Evolutionary conservation across 2,888 invertebrate species (phyloP).

Genomic region (Ophion ventricosus): DNA sequence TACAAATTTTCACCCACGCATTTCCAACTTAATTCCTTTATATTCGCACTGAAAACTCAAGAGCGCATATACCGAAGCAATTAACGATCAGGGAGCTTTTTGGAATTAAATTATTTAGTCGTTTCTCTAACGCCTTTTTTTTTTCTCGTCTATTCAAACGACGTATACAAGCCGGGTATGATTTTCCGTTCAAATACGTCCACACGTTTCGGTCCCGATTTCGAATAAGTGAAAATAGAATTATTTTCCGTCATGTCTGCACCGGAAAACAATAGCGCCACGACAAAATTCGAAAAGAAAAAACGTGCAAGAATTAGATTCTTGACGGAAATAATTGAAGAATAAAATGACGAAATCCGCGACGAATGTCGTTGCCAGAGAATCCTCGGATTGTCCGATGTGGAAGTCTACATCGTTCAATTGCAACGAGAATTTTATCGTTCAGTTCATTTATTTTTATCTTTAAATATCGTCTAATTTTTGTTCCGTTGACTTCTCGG

Average conservation of each 20-base stretch:
- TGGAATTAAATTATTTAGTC: slow-evolving; percentile 58
- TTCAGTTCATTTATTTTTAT: no score
- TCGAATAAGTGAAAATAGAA: not conserved
- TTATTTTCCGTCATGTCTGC: not conserved
- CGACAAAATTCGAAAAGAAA: not conserved
- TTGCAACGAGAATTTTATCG: no score
- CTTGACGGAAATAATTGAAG: not conserved
- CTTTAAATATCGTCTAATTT: no score
- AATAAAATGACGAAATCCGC: not conserved
- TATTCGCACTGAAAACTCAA: slow-evolving; percentile 29
- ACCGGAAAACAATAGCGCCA: not conserved
- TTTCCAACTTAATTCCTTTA: not conserved
- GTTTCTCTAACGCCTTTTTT: slow-evolving; percentile 15
- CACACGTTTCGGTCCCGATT: not conserved
- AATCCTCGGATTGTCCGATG: no score
- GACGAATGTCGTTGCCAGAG: no score
- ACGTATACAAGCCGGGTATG: not conserved
- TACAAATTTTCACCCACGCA: not conserved
- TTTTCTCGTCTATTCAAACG: slow-evolving; percentile 1
- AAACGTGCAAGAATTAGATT: not conserved
- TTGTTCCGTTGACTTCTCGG: no score
- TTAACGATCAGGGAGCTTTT: slow-evolving; percentile 47
- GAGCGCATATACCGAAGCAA: slow-evolving; percentile 47
- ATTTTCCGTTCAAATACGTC: slow-evolving; percentile 24
- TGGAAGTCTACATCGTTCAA: no score